Evolutionary conservation across 2,888 invertebrate genomes (phyloP), one percentile per base, ranked within the genome.

Genomic region (Epistrophella euchroma): DNA sequence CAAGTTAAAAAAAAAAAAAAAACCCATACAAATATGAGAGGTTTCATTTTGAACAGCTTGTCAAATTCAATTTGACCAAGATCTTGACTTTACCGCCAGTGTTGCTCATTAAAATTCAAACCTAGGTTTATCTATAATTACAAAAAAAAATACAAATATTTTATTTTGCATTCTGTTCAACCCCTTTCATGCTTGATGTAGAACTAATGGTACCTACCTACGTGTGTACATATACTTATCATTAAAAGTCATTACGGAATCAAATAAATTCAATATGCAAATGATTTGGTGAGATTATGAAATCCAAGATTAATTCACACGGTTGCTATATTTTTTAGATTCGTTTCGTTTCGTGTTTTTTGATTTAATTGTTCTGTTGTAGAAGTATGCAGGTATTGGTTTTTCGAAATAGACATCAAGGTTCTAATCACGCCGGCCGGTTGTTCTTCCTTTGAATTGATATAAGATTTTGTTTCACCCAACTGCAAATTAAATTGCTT

Each of bases 41-140:
- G 56, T 43, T 50, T 43, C 43, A 66, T 72, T 66, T 50, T 58
- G 77, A 70, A 68, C 47, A 64, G 76, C 66, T 76, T 76, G 43
- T 66, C 17, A 64, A 81, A 50, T 47, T 37, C 22, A 60, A 55
- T 71, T 56, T 47, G 37, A 62, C 80, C 74, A 52, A 35, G 68
- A 60, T 60, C 45, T n/a, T 60, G 15, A 19, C 22, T 60, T 15
- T 40, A 1, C 19, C 19, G 5, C 37, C 19, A 37, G 9, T 37
- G 13, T 28, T 32, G 10, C 15, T 66, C 28, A 73, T 73, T 50
- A 13, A 17, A 32, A 62, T 43, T 64, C 71, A 64, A 17, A 64
- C 11, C 52, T 55, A 37, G 43, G 37, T 72, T 71, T 43, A 52
- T 4, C 47, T 50, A n/a, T n/a, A 28, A 56, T 74, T 55, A 55